Conservation (phyloP, 2,797 vertebrate genomes). For the Ctenopoma kingsleyae region DNA sequence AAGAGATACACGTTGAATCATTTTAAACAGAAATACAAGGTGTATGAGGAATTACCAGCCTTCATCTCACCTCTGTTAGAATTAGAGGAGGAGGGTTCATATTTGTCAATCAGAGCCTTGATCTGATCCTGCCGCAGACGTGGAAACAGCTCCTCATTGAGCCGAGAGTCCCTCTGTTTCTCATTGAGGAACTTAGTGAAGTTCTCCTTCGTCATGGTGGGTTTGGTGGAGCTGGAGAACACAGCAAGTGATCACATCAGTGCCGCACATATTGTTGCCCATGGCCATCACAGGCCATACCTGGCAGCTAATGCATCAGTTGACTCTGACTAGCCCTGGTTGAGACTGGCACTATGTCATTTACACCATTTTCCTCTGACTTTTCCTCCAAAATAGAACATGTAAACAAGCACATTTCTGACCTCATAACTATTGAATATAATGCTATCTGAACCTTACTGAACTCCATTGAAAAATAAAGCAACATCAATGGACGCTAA, state of each 20-base stretch:
- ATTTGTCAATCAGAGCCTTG: conserved; percentile 95
- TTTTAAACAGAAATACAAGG: neutral
- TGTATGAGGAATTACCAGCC: neutral
- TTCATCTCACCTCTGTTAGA: conserved; percentile 91
- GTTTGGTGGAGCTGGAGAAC: conserved; percentile 90
- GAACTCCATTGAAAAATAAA: neutral
- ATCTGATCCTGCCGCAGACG: conserved; percentile 91
- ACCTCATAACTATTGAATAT: neutral
- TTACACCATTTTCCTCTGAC: neutral
- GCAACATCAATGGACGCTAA: neutral
- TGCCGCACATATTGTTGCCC: neutral
- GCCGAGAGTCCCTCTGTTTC: conserved; percentile 94
- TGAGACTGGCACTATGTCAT: neutral
- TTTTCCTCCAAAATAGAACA: conserved; percentile 3
- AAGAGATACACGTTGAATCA: neutral
- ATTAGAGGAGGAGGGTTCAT: conserved; percentile 89
- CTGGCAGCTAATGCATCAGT: neutral
- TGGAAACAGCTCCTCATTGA: conserved; percentile 94
- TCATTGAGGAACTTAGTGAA: conserved; percentile 96
- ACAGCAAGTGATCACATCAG: conserved; percentile 26
- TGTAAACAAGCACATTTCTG: neutral
- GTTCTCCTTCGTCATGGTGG: conserved; percentile 97
- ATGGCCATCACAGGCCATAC: neutral
- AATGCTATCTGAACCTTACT: neutral
- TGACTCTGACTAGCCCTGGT: neutral